Evolutionary conservation across 2,797 vertebrate species (phyloP).

Genomic region (Micromesistius poutassou): DNA sequence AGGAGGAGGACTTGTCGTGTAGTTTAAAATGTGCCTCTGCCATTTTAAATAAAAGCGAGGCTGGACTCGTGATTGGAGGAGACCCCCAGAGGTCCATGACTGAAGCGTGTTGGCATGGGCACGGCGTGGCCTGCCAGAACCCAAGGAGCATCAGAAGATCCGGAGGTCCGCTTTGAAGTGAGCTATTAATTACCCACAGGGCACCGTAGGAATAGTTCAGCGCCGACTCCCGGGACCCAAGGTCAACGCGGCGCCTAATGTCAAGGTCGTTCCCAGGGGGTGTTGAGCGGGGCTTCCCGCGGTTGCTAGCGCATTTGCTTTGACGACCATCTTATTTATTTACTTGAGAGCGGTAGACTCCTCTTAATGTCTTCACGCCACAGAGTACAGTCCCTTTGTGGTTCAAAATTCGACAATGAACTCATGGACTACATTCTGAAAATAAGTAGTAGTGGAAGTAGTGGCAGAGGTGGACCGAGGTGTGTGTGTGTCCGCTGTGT

Average conservation of each 20-base stretch:
- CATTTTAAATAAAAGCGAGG: not conserved
- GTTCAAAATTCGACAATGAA: not conserved
- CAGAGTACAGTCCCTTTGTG: not conserved
- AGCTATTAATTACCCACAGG: not conserved
- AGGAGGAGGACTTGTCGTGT: not conserved
- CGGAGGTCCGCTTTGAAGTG: not conserved
- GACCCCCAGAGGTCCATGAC: not conserved
- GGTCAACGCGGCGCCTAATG: not conserved
- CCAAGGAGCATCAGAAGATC: conserved; percentile 5
- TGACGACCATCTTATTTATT: not conserved
- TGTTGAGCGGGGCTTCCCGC: not conserved
- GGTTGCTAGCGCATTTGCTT: not conserved
- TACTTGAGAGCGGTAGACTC: not conserved
- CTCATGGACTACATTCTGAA: not conserved
- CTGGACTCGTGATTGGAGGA: not conserved
- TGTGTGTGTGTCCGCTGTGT: not conserved
- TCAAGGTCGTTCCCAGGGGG: not conserved
- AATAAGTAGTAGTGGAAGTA: not conserved
- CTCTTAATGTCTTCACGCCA: not conserved
- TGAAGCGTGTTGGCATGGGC: not conserved
- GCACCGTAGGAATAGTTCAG: not conserved
- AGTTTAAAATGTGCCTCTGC: not conserved
- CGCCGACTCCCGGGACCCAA: not conserved
- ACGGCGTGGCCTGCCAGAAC: not conserved
- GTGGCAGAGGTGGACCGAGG: not conserved